phyloP scores from a whole-genome alignment of 1,140 invertebrate species.

The Anoplolepis gracilipes region DNA sequence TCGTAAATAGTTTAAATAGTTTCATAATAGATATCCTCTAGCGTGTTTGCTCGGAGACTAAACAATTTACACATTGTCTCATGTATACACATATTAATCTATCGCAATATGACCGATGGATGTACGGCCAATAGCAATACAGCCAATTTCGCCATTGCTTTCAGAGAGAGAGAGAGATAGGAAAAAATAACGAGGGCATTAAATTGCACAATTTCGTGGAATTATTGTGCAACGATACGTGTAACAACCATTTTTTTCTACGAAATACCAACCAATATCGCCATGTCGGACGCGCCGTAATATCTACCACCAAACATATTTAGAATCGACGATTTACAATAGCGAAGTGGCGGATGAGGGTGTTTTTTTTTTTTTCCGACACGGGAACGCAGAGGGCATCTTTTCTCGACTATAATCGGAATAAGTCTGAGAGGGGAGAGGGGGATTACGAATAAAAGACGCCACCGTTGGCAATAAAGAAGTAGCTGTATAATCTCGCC shows the following conservation, averaged over 20 bases:
- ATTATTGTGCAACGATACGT: slow-evolving; percentile 25
- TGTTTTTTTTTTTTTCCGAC: slow-evolving; percentile 49
- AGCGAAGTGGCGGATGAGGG: neutral
- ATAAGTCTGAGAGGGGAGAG: neutral
- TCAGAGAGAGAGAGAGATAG: neutral
- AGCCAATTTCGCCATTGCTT: slow-evolving; percentile 11
- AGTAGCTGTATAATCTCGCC: slow-evolving; percentile 74
- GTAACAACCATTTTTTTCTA: slow-evolving; percentile 28
- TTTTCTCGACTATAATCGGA: slow-evolving; percentile 62
- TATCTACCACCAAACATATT: neutral
- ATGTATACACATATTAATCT: slow-evolving; percentile 28
- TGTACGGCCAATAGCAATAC: slow-evolving; percentile 43
- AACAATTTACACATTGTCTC: slow-evolving; percentile 53
- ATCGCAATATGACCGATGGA: slow-evolving; percentile 29
- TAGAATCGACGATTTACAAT: slow-evolving; percentile 54
- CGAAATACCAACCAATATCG: neutral
- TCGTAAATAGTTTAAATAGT: slow-evolving; percentile 46
- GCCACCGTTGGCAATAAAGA: slow-evolving; percentile 73
- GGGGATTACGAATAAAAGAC: slow-evolving; percentile 71
- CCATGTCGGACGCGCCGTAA: neutral
- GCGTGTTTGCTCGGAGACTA: slow-evolving; percentile 13
- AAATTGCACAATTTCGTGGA: slow-evolving; percentile 40
- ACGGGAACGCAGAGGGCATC: neutral
- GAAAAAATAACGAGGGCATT: slow-evolving; percentile 11
- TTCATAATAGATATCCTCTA: slow-evolving; percentile 31